A percentile compares a stretch with the other conserved stretches of the same genome.
phyloP scores from a whole-genome alignment of 2,113 vertebrate genomes.

The Brachypodius melanocephalos region DNA sequence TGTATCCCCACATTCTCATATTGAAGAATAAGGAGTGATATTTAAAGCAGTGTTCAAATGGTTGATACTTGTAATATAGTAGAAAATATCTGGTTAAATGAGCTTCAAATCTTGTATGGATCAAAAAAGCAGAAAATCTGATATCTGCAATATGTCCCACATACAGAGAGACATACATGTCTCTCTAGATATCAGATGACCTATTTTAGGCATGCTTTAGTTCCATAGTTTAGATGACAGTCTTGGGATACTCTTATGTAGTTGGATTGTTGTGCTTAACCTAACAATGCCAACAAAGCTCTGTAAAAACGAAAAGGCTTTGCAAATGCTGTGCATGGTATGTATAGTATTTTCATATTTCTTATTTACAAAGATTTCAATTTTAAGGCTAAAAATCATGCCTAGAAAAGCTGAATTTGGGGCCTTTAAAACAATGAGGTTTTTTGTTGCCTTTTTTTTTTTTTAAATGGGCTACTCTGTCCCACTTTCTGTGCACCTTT shows the following conservation, averaged over 20 bases:
- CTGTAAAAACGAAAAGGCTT: background rate
- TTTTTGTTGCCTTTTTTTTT: background rate
- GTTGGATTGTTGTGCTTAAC: background rate
- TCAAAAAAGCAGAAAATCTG: constrained; percentile 12
- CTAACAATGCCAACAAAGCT: background rate
- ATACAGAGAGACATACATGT: background rate
- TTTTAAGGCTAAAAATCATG: background rate
- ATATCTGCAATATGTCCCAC: background rate
- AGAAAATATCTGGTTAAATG: background rate
- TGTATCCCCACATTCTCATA: background rate
- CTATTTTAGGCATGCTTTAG: background rate
- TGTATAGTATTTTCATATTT: background rate
- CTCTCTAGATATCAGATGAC: background rate
- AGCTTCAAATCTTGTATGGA: background rate
- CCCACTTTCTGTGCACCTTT: background rate
- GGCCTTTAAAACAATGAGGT: background rate
- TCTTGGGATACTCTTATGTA: background rate
- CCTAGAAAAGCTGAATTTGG: background rate
- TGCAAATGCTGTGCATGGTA: background rate
- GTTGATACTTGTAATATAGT: background rate
- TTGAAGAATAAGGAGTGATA: background rate
- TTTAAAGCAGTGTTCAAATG: background rate
- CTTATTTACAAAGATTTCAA: background rate
- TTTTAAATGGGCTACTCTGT: background rate
- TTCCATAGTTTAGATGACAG: background rate